These are phyloP conservation scores for Chloroclysta siterata DNA, from an alignment of 2,888 invertebrate species.

Conservation along the genomic window DNA sequence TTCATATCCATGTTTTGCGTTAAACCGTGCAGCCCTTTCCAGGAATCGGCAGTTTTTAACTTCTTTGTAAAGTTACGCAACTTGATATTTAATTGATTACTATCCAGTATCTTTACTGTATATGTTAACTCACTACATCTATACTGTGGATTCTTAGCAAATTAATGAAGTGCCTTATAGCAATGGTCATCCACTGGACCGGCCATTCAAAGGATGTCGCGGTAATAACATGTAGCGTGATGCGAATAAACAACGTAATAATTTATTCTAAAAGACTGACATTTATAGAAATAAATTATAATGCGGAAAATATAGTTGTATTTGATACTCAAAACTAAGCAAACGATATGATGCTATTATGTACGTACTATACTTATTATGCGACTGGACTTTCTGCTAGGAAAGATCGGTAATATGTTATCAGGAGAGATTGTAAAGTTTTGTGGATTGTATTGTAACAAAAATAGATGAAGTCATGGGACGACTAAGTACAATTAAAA, in stretches of 20 bases:
- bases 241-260: conserved; percentile 10
- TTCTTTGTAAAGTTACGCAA: too few relatives aligned
- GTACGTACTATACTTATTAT: too few relatives aligned
- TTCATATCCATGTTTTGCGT: too few relatives aligned
- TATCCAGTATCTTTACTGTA: not conserved
- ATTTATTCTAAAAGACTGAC: conserved; percentile 2
- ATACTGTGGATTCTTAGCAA: not conserved
- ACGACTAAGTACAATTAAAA: too few relatives aligned
- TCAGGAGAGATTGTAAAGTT: too few relatives aligned
- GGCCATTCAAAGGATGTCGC: not conserved
- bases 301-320: conserved; percentile 1
- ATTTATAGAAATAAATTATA: conserved; percentile 12
- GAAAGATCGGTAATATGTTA: too few relatives aligned
- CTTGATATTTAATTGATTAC: too few relatives aligned
- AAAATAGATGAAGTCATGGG: too few relatives aligned
- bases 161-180: not conserved
- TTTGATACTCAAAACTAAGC: not conserved
- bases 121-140: not conserved
- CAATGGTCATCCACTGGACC: not conserved
- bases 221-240: conserved; percentile 5
- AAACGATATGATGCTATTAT: not conserved
- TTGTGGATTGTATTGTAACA: too few relatives aligned
- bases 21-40: too few relatives aligned
- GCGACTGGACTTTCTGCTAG: too few relatives aligned
- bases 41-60: too few relatives aligned